Conservation (phyloP, 35 echinoderm and acorn worm species). For the Chiridota heheva region DNA sequence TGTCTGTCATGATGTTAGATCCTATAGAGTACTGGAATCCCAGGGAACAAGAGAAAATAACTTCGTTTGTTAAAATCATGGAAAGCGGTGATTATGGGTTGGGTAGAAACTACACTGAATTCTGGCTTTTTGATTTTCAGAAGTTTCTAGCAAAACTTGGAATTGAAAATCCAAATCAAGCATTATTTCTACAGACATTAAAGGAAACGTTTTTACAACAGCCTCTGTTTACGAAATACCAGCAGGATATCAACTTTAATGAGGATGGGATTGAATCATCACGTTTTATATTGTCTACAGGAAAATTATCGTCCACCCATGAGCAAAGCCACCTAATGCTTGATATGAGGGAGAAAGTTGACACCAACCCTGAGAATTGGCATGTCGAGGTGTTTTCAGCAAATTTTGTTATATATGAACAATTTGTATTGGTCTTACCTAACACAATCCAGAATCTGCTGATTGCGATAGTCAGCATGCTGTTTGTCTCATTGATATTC, state of each 20-base stretch:
- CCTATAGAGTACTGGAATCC: slow-evolving; percentile 51
- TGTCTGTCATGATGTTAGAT: slow-evolving; percentile 50
- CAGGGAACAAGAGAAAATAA: slow-evolving; percentile 38
- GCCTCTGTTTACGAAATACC: slow-evolving; percentile 34
- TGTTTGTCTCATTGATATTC: slow-evolving; percentile 51
- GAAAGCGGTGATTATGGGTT: slow-evolving; percentile 25
- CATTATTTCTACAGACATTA: slow-evolving; percentile 31
- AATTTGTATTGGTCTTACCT: slow-evolving; percentile 52
- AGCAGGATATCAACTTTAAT: slow-evolving; percentile 55
- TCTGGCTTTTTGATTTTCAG: slow-evolving; percentile 59
- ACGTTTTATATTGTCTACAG: slow-evolving; percentile 46
- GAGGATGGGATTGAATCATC: slow-evolving; percentile 43
- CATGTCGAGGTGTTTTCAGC: slow-evolving; percentile 43
- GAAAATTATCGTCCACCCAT: slow-evolving; percentile 29
- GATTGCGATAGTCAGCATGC: slow-evolving; percentile 52
- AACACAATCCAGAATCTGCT: slow-evolving; percentile 56
- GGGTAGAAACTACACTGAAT: slow-evolving; percentile 23
- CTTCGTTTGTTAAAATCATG: slow-evolving; percentile 8
- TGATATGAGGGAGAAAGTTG: slow-evolving; percentile 34
- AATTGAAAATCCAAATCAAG: slow-evolving; percentile 1
- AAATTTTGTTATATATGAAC: slow-evolving; percentile 70
- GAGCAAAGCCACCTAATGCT: slow-evolving; percentile 60
- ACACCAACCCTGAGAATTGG: slow-evolving; percentile 21
- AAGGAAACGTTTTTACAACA: slow-evolving; percentile 36
- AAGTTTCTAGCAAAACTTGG: not conserved